Base-by-base conservation (phyloP, 2,888 invertebrate genomes). In the Pteria penguin region DNA sequence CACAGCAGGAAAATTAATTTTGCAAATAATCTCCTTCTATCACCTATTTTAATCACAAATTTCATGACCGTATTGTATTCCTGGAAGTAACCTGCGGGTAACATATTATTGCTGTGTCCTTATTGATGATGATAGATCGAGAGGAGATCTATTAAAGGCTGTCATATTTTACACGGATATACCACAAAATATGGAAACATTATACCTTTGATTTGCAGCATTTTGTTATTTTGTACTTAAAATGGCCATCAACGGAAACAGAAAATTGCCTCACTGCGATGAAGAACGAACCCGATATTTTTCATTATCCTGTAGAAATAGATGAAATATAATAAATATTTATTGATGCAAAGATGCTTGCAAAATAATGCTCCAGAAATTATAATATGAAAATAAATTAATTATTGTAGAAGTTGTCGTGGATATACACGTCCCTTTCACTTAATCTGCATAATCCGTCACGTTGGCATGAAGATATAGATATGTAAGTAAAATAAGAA, bases 51-150 rank as follows among this genome's bases (percentile, higher is more conserved):
- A 58, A 69, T 75, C 67, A 74, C 62, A 68, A 57, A 57, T 68
- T 68, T 68, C 57, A 57, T 55, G 24, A 31, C 31, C 32, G 22
- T 24, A 68, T 68, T 68, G 68, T 57, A 27, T 14, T 63, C 36
- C 36, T 45, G 52, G 52, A 61, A 62, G 52, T 74, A 62, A 68
- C 67, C 73, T 62, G 73, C 67, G 62, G 73, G 73, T 61, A 29
- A 52, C 45, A 60, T 61, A 68, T 74, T 60, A 60, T 33, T n/a
- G 45, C 65, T 62, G 52, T 24, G 45, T 61, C 29, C 62, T 61
- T 74, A 74, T 74, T 60, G 67, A 66, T 67, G 31, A 27, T 74
- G 73, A 74, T 74, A 62, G 61, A 74, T 74, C 58, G 73, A 65
- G 65, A 45, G 45, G 27, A 65, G 45, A 27, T 45, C 45, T 36